Evolutionary conservation across 2,888 invertebrate species (phyloP), one percentile per base, ranked within the genome.

Genomic region (Villa cingulata): DNA sequence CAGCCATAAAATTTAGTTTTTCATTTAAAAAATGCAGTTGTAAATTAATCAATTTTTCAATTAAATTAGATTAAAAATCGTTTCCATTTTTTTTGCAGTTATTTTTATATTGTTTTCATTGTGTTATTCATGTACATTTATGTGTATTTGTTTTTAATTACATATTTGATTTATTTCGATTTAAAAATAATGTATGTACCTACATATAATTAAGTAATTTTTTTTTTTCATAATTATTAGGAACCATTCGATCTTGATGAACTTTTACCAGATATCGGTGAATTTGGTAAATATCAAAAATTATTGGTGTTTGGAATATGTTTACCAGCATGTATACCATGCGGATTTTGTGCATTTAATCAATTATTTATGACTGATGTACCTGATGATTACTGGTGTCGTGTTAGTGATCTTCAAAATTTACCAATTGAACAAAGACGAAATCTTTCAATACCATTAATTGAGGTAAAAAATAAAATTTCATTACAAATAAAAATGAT

Each of bases 341-440:
- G 90, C 60, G 90, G 89, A 29, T 91, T 89, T 69, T 86, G 88
- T 66, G 90, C 90, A 5, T 90, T 92, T 69, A 91, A 89, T 71
- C 91, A 91, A 70, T 75, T 92, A 36, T 92, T 94, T 70, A 89
- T 92, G 86, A 80, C 89, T n/a, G 84, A 88, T 58, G 78, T 81
- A 34, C 91, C 91, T 0, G 79, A 83, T 36, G 80, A 83, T 39
- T 84, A 90, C 70, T 90, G 90, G 87, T 92, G 91, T 62, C 73
- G 68, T 51, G 76, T 86, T 20, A 83, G 86, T 1, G 78, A 80
- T 55, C 68, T 89, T 48, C 63, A 71, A 45, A 59, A 65, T 55
- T 63, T 82, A 43, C 73, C 77, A 6, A 62, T 69, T 53, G 72
- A 76, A 45, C 71, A 77, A 59, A 71, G 81, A 48, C 79, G 76